Percentiles rank a stretch among this genome's conserved stretches.
phyloP scores from a whole-genome alignment of 2,113 vertebrate genomes.

The Struthidea cinerea region DNA sequence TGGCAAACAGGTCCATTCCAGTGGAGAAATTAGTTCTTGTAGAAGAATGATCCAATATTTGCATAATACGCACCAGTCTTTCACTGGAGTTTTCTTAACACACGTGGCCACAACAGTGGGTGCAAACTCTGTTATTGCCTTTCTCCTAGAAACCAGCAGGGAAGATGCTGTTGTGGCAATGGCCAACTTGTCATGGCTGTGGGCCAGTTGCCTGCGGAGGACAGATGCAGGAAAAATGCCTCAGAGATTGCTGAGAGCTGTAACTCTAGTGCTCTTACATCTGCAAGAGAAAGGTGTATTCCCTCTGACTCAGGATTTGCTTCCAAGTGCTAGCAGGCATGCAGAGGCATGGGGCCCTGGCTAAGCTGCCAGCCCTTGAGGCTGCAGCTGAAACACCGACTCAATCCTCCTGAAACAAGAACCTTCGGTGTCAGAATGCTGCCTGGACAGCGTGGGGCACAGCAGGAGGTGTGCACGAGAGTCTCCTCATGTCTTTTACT shows the following conservation, averaged over 20 bases:
- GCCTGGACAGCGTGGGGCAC: not conserved
- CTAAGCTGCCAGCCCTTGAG: conserved; percentile 9
- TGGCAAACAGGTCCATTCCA: not conserved
- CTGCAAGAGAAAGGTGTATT: conserved; percentile 33
- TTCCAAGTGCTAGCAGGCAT: conserved; percentile 48
- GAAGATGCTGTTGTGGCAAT: not conserved
- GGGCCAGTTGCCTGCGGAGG: conserved; percentile 7
- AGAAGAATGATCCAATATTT: not conserved
- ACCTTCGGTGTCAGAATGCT: not conserved
- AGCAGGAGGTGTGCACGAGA: not conserved
- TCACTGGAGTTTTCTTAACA: not conserved
- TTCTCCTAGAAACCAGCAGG: not conserved
- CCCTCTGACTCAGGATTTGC: conserved; percentile 21
- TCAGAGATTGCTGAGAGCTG: not conserved
- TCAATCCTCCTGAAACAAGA: not conserved
- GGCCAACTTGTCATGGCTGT: not conserved
- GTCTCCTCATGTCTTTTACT: not conserved
- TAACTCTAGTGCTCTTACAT: not conserved
- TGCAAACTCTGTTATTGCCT: not conserved
- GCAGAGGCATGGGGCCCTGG: conserved; percentile 38
- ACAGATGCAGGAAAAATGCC: not conserved
- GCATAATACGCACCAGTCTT: not conserved
- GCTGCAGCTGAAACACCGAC: conserved; percentile 48
- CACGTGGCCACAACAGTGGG: not conserved
- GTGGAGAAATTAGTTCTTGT: not conserved